Base-by-base conservation (phyloP, 2,888 invertebrate species). In the Tupiocoris notatus region DNA sequence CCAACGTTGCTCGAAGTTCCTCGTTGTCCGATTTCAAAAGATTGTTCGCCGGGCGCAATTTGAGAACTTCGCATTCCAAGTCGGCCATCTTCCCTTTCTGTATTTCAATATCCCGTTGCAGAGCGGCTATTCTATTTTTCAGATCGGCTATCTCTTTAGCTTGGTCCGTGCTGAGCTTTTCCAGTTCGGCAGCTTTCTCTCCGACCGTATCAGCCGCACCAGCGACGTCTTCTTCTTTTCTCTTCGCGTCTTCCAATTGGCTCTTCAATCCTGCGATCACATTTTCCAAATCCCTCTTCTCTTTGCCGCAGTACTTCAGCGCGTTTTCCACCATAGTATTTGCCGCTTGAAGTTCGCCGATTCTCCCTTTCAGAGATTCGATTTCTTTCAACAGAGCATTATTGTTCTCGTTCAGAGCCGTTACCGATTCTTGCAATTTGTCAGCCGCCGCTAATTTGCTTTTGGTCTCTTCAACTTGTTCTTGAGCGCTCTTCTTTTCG, bases 61-160 rank as follows among this genome's bases (percentile, higher is more conserved):
- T 73, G 17, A 73, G 54, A 12, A 64, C 16, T 73, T 73, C 63
- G 57, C 61, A 62, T 64, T 77, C 71, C 1, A 77, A 9, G 22
- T 71, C 71, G 1, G 68, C 77, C 58, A 77, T 63, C 20, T 18
- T 22, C n/a, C 58, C 63, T 57, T 57, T 62, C 20, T 61, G 23
- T 16, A 12, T 63, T 18, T 78, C 62, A 2, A 63, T 6, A 62
- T 71, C 64, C 24, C 39, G 24, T 66, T 77, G 21, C n/a, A 66
- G 18, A 7, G 65, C 62, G 9, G 23, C 57, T 12, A 76, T 62
- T 39, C 76, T 23, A 25, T 75, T 61, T 65, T 74, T 64, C 25
- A 68, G 39, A 21, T 73, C 65, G 62, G 65, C 57, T n/a, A 76
- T 22, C 20, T 79, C 77, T 58, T 61, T 57, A 0, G n/a, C n/a